A percentile compares a stretch with the other conserved stretches of the same genome.
Evolutionary conservation across 2,113 vertebrate species (phyloP).

Genomic region (Promerops cafer): DNA sequence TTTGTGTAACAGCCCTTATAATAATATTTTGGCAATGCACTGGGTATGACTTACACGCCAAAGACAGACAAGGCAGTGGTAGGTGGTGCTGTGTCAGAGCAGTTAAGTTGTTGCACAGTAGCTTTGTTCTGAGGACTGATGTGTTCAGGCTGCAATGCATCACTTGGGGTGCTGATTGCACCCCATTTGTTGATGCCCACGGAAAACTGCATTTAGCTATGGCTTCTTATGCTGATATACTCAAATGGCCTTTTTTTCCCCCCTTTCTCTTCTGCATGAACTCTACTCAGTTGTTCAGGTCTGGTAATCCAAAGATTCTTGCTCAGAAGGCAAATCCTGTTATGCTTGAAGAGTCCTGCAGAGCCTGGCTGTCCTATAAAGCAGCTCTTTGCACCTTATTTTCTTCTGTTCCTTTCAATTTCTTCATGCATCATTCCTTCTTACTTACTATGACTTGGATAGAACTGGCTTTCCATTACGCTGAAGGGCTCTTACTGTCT

Average conservation of each 20-base stretch:
- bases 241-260: not conserved
- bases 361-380: not conserved
- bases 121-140: not conserved
- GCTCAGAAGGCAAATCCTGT: slow-evolving; percentile 26
- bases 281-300: not conserved
- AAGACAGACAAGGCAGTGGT: not conserved
- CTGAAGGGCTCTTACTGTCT: not conserved
- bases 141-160: not conserved
- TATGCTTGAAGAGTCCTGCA: slow-evolving; percentile 16
- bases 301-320: slow-evolving; percentile 16
- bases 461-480: not conserved
- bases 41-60: not conserved
- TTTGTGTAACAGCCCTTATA: not conserved
- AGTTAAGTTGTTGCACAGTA: not conserved
- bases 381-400: slow-evolving; percentile 16
- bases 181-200: not conserved
- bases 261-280: not conserved
- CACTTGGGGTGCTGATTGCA: not conserved
- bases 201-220: not conserved
- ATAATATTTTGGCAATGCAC: not conserved
- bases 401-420: slow-evolving; percentile 2
- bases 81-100: not conserved
- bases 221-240: not conserved
- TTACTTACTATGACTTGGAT: not conserved
- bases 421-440: not conserved